These are phyloP conservation scores for Hylaea fasciaria DNA, from an alignment of 2,888 invertebrate species.

Conservation along the genomic window DNA sequence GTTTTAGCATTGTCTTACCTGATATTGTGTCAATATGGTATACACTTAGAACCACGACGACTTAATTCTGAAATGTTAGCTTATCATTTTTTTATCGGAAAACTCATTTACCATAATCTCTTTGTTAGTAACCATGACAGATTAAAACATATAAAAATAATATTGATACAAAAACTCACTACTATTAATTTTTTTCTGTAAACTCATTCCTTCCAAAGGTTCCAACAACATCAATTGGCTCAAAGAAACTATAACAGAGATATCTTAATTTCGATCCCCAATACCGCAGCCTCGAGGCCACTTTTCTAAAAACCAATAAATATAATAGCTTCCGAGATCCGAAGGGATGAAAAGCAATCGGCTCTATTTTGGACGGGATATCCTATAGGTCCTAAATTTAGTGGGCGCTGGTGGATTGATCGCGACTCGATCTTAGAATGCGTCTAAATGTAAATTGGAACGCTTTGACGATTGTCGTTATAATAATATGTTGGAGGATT, in stretches of 20 bases:
- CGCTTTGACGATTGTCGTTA: not conserved
- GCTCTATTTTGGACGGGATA: constrained; percentile 58
- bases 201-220: not conserved
- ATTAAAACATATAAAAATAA: too few relatives aligned
- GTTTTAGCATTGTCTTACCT: too few relatives aligned
- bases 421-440: not conserved
- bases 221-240: constrained; percentile 28
- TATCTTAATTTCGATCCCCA: constrained; percentile 61
- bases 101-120: too few relatives aligned
- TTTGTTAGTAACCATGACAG: too few relatives aligned
- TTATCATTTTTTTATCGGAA: too few relatives aligned
- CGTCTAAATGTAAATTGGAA: not conserved
- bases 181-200: not conserved
- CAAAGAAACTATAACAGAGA: constrained; percentile 32
- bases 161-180: too few relatives aligned
- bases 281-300: constrained; percentile 65
- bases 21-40: too few relatives aligned
- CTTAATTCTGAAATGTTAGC: too few relatives aligned
- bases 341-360: constrained; percentile 68
- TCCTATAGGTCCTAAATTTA: constrained; percentile 54
- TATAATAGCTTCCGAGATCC: constrained; percentile 70
- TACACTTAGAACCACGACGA: too few relatives aligned
- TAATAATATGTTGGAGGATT: not conserved
- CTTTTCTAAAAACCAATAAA: constrained; percentile 76
- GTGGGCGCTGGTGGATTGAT: constrained; percentile 27